Base-by-base conservation (phyloP, 2,113 vertebrate genomes). In the Empidonax traillii region DNA sequence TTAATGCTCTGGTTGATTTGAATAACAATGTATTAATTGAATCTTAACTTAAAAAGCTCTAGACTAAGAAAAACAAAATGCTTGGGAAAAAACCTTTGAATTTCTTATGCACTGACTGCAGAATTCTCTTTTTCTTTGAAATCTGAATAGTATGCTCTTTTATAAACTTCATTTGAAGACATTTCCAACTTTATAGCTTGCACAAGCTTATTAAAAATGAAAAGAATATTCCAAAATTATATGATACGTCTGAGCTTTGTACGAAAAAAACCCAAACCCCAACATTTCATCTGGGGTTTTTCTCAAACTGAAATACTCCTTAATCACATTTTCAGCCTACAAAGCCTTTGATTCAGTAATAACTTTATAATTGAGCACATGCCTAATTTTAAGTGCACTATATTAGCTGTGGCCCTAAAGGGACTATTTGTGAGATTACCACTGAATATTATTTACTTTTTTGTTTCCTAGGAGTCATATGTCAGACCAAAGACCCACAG, bases 171-270 rank as follows among this genome's bases (percentile, higher is more conserved):
- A 87, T 93, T 93, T 94, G 80, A 96, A 96, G 89, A 93, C 52
- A 61, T 87, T 94, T 95, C 71, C 88, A 95, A 94, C 25, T 85
- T 81, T 92, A 75, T 53, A 91, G 55, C 28, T 94, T 66, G 67
- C 43, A 85, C 33, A 82, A 53, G 33, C 74, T 95, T 96, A 87
- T 95, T 96, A 73, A 87, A 95, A 92, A 77, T 94, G 61, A 65
- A 96, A 96, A 83, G 87, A 74, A 73, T 94, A 95, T 78, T 94
- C 87, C 86, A 87, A 96, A 95, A 88, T 63, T 76, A 95, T 76
- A 93, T 77, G 41, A 91, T 86, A 94, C 8, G 33, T 59, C 49
- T 83, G 88, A 82, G 44, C 13, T 83, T 75, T 61, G 22, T 69
- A 95, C 71, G n/a, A 87, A 69, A 91, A 74, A 41, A 10, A 1